Evolutionary conservation across 2,797 vertebrate species (phyloP).

Genomic region (Clarias platycephalus): DNA sequence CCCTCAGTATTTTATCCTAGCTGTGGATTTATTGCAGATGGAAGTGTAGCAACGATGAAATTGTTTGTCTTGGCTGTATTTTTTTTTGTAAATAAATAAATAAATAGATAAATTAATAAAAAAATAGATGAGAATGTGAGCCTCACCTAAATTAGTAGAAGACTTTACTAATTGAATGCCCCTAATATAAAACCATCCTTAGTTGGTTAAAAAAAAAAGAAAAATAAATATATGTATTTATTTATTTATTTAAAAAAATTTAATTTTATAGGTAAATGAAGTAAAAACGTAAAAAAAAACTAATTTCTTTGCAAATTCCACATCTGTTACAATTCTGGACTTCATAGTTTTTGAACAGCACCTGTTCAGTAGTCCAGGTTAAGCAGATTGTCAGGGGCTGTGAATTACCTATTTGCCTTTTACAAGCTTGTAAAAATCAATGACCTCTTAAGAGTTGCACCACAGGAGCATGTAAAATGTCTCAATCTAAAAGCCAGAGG

Average conservation of each 20-base stretch:
- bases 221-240: no score
- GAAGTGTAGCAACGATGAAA: no score
- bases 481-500: conserved; percentile 57
- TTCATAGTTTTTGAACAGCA: conserved; percentile 1
- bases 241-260: no score
- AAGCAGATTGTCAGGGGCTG: conserved; percentile 50
- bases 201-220: not conserved
- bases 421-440: conserved; percentile 70
- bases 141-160: not conserved
- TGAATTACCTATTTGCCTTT: conserved; percentile 57
- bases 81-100: no score
- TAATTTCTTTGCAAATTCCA: not conserved
- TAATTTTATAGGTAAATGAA: no score
- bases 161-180: not conserved
- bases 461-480: conserved; percentile 61
- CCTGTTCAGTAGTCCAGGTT: not conserved
- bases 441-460: conserved; percentile 61
- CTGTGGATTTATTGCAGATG: no score
- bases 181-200: not conserved
- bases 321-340: not conserved
- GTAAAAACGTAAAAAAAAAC: not conserved
- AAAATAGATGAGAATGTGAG: no score
- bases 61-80: no score
- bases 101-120: no score
- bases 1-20: no score